Conservation (phyloP, 2,888 invertebrate genomes). For the Trichopria drosophilae region DNA sequence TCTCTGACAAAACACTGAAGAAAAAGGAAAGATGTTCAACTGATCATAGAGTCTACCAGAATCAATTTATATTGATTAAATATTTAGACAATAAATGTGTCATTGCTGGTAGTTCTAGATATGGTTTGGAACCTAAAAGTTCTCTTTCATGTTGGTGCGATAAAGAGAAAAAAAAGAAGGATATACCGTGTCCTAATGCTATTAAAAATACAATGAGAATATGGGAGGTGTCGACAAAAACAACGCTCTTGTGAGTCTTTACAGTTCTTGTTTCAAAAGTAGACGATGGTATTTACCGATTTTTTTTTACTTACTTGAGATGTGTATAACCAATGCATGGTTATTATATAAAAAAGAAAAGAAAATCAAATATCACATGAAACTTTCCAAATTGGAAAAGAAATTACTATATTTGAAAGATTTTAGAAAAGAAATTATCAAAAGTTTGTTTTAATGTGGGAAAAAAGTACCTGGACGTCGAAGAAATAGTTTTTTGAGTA, state of each 20-base stretch:
- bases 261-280: background rate
- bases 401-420: background rate
- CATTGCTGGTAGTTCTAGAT: background rate
- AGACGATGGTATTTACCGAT: slow-evolving; percentile 11
- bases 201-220: slow-evolving; percentile 7
- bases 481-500: background rate
- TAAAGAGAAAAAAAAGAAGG: background rate
- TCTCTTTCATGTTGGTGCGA: background rate
- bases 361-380: background rate
- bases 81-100: slow-evolving; percentile 4
- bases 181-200: slow-evolving; percentile 1
- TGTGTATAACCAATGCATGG: slow-evolving; percentile 19
- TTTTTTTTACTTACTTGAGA: slow-evolving; percentile 4
- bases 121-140: background rate
- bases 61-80: background rate
- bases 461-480: background rate
- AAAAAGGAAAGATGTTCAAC: background rate
- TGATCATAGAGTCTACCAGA: background rate
- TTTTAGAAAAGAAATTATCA: background rate
- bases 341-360: background rate
- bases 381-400: background rate
- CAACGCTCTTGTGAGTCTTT: slow-evolving; percentile 7
- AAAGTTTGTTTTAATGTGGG: background rate
- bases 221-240: slow-evolving; percentile 1
- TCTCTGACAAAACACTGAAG: background rate